These are phyloP conservation scores for Xestia c-nigrum DNA, from an alignment of 2,888 invertebrate species.

Conservation along the genomic window DNA sequence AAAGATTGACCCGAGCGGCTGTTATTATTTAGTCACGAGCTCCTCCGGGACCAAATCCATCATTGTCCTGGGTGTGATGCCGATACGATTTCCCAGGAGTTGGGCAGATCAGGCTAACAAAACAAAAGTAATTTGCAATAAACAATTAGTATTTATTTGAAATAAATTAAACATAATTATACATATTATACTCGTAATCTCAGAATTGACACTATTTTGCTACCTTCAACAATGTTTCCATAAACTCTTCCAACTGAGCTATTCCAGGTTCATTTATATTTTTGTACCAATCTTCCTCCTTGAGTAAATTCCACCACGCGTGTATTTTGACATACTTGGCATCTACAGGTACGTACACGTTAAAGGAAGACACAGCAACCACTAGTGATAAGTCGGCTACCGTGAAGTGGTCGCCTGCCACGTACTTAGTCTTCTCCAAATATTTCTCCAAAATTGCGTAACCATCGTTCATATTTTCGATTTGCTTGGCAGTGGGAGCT, in stretches of 20 bases:
- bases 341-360: conserved; percentile 27
- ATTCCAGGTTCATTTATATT: conserved; percentile 29
- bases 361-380: not conserved
- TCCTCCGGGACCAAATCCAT: no score
- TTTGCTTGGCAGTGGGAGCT: conserved; percentile 15
- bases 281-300: conserved; percentile 35
- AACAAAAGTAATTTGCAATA: not conserved
- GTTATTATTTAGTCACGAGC: no score
- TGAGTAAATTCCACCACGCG: conserved; percentile 28
- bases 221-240: conserved; percentile 3
- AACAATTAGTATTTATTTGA: not conserved
- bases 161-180: not conserved
- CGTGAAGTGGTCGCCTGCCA: conserved; percentile 24
- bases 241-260: conserved; percentile 5
- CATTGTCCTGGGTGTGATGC: no score
- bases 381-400: conserved; percentile 23
- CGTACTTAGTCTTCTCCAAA: conserved; percentile 28
- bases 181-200: no score
- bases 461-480: conserved; percentile 11
- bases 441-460: conserved; percentile 33
- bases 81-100: no score
- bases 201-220: not conserved
- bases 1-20: no score
- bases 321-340: conserved; percentile 13
- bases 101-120: no score